These are phyloP conservation scores for Catagonus wagneri DNA, from an alignment of 2,113 vertebrate species.

Conservation along the genomic window DNA sequence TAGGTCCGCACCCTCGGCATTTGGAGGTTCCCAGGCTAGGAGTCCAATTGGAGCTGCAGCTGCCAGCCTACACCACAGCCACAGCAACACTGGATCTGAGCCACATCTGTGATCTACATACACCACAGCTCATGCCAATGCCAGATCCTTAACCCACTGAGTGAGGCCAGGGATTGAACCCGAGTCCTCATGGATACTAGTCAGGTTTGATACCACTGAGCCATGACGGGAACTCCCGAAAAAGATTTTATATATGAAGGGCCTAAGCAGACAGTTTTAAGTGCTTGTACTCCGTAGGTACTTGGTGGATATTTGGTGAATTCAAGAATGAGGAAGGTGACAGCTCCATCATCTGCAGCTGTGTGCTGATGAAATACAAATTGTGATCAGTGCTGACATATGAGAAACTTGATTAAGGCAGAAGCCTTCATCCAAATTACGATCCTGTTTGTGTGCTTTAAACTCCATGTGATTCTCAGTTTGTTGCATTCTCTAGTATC, in stretches of 20 bases:
- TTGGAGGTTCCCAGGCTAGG: too few relatives aligned
- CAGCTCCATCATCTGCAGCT: not conserved
- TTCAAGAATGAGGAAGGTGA: not conserved
- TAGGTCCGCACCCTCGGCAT: too few relatives aligned
- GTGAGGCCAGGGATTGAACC: too few relatives aligned
- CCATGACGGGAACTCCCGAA: not conserved
- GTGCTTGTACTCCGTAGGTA: rapidly evolving
- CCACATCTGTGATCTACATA: too few relatives aligned
- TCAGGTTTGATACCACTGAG: too few relatives aligned
- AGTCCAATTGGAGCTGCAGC: too few relatives aligned
- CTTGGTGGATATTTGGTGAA: not conserved
- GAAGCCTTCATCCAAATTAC: not conserved
- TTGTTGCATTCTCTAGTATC: not conserved
- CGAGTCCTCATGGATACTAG: too few relatives aligned
- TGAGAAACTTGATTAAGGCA: not conserved
- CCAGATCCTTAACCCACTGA: too few relatives aligned
- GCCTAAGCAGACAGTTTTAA: not conserved
- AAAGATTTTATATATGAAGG: not conserved
- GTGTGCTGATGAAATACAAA: not conserved
- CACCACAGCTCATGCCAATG: too few relatives aligned
- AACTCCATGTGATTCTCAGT: not conserved
- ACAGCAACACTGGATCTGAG: too few relatives aligned
- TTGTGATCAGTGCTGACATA: not conserved
- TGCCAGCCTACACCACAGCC: too few relatives aligned
- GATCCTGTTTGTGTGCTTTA: too few relatives aligned